A percentile compares a stretch with the other conserved stretches of the same genome.
These are phyloP conservation scores for Neopelma chrysocephalum DNA, from an alignment of 2,797 vertebrate genomes.

Conservation along the genomic window DNA sequence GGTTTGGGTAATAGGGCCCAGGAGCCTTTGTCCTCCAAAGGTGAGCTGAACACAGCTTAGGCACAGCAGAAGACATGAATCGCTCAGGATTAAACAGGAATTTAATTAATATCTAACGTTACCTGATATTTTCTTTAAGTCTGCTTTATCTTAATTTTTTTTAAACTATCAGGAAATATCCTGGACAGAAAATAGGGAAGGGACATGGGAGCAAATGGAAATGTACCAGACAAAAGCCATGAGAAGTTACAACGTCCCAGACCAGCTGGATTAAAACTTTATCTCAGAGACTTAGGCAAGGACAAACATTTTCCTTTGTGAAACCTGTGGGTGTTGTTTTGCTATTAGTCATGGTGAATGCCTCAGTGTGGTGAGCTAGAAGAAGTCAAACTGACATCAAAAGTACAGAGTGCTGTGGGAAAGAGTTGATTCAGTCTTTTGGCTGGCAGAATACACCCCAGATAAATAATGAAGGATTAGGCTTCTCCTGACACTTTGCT, in stretches of 20 bases:
- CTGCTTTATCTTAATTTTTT: not conserved
- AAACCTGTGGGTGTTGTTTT: conserved; percentile 71
- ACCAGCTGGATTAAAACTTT: conserved; percentile 59
- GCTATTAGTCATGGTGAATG: conserved; percentile 54
- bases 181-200: not conserved
- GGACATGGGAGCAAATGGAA: conserved; percentile 12
- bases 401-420: conserved; percentile 56
- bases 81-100: not conserved
- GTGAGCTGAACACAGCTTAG: not conserved
- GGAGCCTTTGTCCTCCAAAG: not conserved
- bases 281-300: conserved; percentile 47
- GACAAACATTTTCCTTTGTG: conserved; percentile 66
- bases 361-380: conserved; percentile 44
- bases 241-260: conserved; percentile 15
- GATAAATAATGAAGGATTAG: conserved; percentile 52
- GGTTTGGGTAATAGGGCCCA: not conserved
- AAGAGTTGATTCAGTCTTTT: conserved; percentile 47
- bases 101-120: not conserved
- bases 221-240: conserved; percentile 16
- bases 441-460: not conserved
- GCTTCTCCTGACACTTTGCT: not conserved
- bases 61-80: not conserved
- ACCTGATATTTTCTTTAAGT: not conserved
- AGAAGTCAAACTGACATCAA: conserved; percentile 51
- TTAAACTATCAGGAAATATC: not conserved